These are phyloP conservation scores for Punctoribates punctum DNA, from an alignment of 2,888 invertebrate species.

Conservation along the genomic window DNA sequence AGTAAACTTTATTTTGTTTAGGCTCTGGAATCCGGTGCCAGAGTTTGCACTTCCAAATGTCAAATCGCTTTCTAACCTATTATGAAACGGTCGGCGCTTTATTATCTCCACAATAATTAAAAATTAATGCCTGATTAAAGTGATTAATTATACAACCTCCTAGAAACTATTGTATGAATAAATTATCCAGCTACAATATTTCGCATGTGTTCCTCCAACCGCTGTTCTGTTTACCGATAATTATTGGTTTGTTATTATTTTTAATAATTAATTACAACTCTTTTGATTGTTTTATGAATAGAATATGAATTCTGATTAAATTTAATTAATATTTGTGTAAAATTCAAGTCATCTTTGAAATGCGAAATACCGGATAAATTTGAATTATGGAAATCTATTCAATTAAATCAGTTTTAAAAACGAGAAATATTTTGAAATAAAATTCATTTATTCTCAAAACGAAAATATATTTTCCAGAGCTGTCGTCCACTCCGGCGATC, in stretches of 20 bases:
- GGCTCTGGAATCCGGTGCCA: neutral
- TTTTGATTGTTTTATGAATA: too few relatives aligned
- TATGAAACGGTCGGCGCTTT: neutral
- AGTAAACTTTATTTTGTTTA: neutral
- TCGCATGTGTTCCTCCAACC: neutral
- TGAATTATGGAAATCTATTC: neutral
- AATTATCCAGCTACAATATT: neutral
- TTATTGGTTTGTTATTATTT: too few relatives aligned
- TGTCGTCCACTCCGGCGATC: slow-evolving; percentile 9
- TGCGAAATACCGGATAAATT: neutral
- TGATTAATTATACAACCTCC: neutral
- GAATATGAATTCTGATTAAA: too few relatives aligned
- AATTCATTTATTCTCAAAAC: neutral
- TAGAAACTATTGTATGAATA: neutral
- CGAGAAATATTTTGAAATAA: neutral
- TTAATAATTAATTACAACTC: too few relatives aligned
- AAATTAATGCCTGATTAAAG: neutral
- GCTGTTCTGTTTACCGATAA: neutral
- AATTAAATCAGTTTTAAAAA: neutral
- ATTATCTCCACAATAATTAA: neutral
- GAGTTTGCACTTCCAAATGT: neutral
- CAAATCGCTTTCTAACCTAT: neutral
- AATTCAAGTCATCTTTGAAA: too few relatives aligned
- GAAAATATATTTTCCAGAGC: neutral
- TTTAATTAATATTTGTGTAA: too few relatives aligned